phyloP scores from a whole-genome alignment of 2,888 invertebrate genomes.

The Crocallis elinguaria region DNA sequence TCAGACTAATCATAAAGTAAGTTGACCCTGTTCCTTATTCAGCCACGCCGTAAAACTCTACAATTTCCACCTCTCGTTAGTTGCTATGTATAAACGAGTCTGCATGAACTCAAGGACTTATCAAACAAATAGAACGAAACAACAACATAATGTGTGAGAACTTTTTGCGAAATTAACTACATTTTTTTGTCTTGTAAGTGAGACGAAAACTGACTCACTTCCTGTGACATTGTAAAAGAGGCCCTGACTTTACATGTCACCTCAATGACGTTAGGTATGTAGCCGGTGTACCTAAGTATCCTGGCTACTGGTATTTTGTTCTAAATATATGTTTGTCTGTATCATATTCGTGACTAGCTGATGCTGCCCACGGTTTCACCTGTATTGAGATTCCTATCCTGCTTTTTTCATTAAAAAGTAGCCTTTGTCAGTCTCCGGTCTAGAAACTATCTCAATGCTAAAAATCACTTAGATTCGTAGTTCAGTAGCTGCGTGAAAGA shows the following conservation, averaged over 20 bases:
- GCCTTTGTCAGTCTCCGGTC: too few species aligned
- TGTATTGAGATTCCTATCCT: too few species aligned
- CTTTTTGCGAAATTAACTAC: constrained; percentile 27
- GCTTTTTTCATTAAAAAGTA: too few species aligned
- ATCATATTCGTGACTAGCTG: too few species aligned
- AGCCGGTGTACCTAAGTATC: constrained; percentile 15
- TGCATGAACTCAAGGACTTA: constrained; percentile 19
- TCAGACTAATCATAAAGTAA: too few species aligned
- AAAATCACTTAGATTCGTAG: too few species aligned
- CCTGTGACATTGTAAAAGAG: constrained; percentile 52
- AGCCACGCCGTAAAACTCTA: too few species aligned
- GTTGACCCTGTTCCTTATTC: too few species aligned
- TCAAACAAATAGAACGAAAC: constrained; percentile 25
- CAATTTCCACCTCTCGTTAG: background rate
- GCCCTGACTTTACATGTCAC: constrained; percentile 61
- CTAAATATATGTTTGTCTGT: too few species aligned
- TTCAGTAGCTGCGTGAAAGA: too few species aligned
- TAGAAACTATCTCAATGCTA: too few species aligned
- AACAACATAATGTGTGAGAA: constrained; percentile 25
- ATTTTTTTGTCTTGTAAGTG: constrained; percentile 33
- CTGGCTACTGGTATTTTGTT: constrained; percentile 16
- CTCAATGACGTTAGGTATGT: constrained; percentile 41
- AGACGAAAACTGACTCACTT: constrained; percentile 60
- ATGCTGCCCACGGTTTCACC: too few species aligned
- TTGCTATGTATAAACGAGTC: background rate